Conservation (phyloP, 2,888 invertebrate genomes). For the Callyntrura sp. region DNA sequence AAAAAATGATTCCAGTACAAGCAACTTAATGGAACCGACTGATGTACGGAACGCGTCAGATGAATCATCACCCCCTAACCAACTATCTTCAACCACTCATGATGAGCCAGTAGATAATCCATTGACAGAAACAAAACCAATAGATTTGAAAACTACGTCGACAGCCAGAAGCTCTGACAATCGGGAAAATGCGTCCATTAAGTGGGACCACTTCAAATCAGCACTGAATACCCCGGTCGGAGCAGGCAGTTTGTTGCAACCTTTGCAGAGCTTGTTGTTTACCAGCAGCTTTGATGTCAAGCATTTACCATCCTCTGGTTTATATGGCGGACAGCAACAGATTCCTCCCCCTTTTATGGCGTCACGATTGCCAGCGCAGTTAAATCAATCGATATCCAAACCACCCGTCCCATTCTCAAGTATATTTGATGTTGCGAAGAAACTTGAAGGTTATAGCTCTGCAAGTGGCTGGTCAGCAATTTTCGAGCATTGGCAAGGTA, state of each 20-base stretch:
- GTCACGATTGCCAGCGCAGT: conserved; percentile 12
- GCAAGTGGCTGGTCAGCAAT: conserved; percentile 53
- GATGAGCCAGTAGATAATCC: not conserved
- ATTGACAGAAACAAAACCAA: not conserved
- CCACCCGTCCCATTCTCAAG: not conserved
- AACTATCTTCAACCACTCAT: not conserved
- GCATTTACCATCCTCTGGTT: too few species aligned
- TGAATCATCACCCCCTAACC: conserved; percentile 1
- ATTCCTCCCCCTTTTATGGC: conserved; percentile 5
- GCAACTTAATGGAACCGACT: not conserved
- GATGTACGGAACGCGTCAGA: not conserved
- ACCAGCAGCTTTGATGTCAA: conserved; percentile 37
- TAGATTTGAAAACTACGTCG: conserved; percentile 23
- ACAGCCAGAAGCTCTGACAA: not conserved
- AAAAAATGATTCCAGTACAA: conserved; percentile 16
- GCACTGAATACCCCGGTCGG: not conserved
- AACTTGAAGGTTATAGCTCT: conserved; percentile 14
- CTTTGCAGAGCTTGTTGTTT: conserved; percentile 37
- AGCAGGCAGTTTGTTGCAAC: conserved; percentile 15
- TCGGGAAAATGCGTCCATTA: not conserved
- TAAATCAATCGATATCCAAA: conserved; percentile 31
- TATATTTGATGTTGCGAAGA: conserved; percentile 26
- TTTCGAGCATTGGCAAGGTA: conserved; percentile 76
- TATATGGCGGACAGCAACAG: not conserved
- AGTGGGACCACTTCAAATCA: conserved; percentile 60